These are phyloP conservation scores for Opisthograptis luteolata DNA, from an alignment of 2,888 invertebrate genomes.

Conservation along the genomic window DNA sequence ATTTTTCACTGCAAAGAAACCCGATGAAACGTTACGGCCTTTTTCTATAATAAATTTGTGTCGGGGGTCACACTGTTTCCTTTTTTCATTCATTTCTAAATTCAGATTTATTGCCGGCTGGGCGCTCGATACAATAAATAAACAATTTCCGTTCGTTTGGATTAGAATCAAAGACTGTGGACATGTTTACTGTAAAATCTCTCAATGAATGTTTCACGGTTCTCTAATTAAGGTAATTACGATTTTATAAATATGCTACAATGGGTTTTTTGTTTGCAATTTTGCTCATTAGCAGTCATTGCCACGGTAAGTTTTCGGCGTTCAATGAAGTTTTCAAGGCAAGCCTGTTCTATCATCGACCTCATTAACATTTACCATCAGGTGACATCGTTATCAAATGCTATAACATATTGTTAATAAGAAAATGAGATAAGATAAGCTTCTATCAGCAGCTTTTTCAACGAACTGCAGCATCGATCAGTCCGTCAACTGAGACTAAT, in stretches of 20 bases:
- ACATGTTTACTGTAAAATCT: constrained; percentile 18
- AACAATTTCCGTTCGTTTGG: constrained; percentile 37
- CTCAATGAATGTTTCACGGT: constrained; percentile 9
- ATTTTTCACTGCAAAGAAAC: constrained; percentile 77
- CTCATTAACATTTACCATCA: too few relatives aligned
- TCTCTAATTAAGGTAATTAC: constrained; percentile 11
- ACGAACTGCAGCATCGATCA: too few relatives aligned
- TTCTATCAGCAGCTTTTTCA: too few relatives aligned
- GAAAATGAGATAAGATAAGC: too few relatives aligned
- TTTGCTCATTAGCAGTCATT: too few relatives aligned
- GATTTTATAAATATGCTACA: not conserved
- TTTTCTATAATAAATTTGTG: constrained; percentile 66
- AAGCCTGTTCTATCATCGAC: too few relatives aligned
- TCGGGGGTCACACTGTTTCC: constrained; percentile 59
- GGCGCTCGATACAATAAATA: constrained; percentile 41
- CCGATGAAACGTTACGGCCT: constrained; percentile 64
- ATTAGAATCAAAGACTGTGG: constrained; percentile 28
- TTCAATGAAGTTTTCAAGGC: too few relatives aligned
- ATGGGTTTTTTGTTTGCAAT: too few relatives aligned
- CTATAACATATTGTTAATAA: too few relatives aligned
- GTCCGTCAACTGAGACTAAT: too few relatives aligned
- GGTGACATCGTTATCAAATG: too few relatives aligned
- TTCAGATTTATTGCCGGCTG: constrained; percentile 40
- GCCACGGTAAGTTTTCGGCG: too few relatives aligned
- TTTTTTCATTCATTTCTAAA: constrained; percentile 49